Percentiles rank a stretch among this genome's conserved stretches.
These are phyloP conservation scores for Drosophila pandora DNA, from an alignment of 1,140 invertebrate genomes.

Conservation along the genomic window DNA sequence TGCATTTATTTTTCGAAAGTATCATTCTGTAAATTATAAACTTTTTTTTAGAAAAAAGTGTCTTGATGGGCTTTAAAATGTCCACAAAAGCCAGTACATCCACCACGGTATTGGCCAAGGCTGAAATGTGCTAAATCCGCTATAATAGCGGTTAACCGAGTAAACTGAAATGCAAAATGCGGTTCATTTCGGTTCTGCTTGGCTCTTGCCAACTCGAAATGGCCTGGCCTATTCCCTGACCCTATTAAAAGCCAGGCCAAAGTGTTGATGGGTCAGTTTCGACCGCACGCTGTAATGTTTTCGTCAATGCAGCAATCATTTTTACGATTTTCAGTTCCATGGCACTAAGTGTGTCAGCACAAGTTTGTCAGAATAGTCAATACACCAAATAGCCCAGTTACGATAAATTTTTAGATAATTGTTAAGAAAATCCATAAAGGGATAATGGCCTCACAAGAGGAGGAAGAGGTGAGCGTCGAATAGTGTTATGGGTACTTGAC, in stretches of 20 bases:
- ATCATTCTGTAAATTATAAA: no score
- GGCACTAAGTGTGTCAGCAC: conserved; percentile 7
- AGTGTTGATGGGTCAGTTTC: conserved; percentile 47
- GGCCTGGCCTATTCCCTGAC: conserved; percentile 18
- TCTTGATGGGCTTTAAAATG: no score
- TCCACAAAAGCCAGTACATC: neutral
- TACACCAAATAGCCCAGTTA: neutral
- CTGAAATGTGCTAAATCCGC: conserved; percentile 74
- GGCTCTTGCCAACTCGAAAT: neutral
- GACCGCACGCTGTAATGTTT: conserved; percentile 26
- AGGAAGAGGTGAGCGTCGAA: conserved; percentile 11
- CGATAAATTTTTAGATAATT: neutral
- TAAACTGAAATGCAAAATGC: conserved; percentile 76
- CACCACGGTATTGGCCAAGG: conserved; percentile 27
- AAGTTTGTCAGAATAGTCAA: neutral
- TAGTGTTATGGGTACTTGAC: no score
- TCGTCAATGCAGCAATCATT: conserved; percentile 11
- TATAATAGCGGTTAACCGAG: conserved; percentile 77
- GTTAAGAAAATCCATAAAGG: neutral
- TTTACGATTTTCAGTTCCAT: conserved; percentile 1
- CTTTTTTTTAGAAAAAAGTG: no score
- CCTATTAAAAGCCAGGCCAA: conserved; percentile 28
- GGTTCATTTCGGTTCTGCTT: conserved; percentile 39
- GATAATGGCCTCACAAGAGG: conserved; percentile 10
- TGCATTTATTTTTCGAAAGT: no score